Base-by-base conservation (phyloP, 2,797 vertebrate species). In the Enteromius anoplus region DNA sequence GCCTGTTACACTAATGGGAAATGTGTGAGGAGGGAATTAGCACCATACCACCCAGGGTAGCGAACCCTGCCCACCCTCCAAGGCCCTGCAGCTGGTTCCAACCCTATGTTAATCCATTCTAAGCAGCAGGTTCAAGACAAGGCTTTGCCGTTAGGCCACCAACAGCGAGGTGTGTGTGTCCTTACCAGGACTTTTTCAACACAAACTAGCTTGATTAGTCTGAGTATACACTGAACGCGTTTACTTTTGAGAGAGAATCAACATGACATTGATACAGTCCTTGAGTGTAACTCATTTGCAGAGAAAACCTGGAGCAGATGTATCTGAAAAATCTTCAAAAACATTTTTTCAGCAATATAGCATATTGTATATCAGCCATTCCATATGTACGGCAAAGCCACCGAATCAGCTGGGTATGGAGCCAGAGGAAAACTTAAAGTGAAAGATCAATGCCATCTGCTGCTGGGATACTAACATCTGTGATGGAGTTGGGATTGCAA, bases 71-170 rank as follows among this genome's bases (percentile, higher is more conserved):
- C 34, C 88, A 5, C 72, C 80, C 88, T 83, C 51, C 82, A 62
- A 78, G 66, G 87, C 90, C 86, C 86, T 91, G 91, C 92, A 94
- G 93, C 93, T 94, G 94, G 92, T 92, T 93, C 89, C 86, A 91
- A 91, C 91, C 92, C 92, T 87, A 85, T 87, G 87, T 87, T 94
- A 95, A 95, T 94, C 93, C 91, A 89, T 89, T 92, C 87, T 87
- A 90, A 93, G 91, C 90, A 91, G 92, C 91, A 92, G 89, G 88
- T 93, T 94, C 92, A 92, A 89, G 90, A 91, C 91, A 92, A 94
- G 91, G 89, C 91, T 94, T 91, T 93, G 92, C 90, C 90, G 90
- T 92, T 92, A 93, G 94, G 94, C 94, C 95, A 94, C 94, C 93
- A 90, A 92, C 90, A 72, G 85, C 87, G 93, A 51, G 83, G 83